These are phyloP conservation scores for Xylota sylvarum DNA, from an alignment of 2,888 invertebrate genomes.

Conservation along the genomic window DNA sequence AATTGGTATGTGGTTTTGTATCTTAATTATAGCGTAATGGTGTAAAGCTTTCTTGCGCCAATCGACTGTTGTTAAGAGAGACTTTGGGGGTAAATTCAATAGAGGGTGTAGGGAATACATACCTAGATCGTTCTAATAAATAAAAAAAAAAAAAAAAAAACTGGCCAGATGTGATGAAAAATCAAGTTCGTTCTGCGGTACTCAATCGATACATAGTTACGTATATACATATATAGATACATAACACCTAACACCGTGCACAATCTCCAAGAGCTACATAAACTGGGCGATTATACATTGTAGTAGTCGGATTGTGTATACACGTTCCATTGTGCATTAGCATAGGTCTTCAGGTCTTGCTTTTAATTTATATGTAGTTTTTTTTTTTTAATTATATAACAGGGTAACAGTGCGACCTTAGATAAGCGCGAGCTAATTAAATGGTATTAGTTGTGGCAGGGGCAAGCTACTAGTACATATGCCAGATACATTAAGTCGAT, in stretches of 20 bases:
- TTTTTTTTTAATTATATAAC: constrained; percentile 30
- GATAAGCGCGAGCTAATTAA: constrained; percentile 59
- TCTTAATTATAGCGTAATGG: constrained; percentile 51
- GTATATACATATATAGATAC: neutral
- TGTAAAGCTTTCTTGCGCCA: constrained; percentile 47
- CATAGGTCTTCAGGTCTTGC: constrained; percentile 51
- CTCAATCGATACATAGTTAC: constrained; percentile 18
- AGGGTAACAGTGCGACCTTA: constrained; percentile 28
- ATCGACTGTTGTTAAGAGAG: constrained; percentile 42
- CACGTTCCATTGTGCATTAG: constrained; percentile 31
- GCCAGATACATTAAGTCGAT: constrained; percentile 16
- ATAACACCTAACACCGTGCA: constrained; percentile 47
- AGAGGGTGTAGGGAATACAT: constrained; percentile 35
- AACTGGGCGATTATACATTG: neutral
- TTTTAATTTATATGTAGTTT: constrained; percentile 28
- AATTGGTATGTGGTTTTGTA: constrained; percentile 52
- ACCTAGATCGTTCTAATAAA: constrained; percentile 48
- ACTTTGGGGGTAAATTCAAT: neutral
- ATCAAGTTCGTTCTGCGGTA: constrained; percentile 70
- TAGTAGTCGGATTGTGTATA: constrained; percentile 20
- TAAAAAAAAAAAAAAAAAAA: neutral
- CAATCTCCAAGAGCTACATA: constrained; percentile 38
- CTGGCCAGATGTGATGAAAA: constrained; percentile 65
- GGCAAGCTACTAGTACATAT: constrained; percentile 16
- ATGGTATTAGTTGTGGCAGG: constrained; percentile 46